Conservation (phyloP, 2,797 vertebrate genomes). For the Austrolebias charrua region DNA sequence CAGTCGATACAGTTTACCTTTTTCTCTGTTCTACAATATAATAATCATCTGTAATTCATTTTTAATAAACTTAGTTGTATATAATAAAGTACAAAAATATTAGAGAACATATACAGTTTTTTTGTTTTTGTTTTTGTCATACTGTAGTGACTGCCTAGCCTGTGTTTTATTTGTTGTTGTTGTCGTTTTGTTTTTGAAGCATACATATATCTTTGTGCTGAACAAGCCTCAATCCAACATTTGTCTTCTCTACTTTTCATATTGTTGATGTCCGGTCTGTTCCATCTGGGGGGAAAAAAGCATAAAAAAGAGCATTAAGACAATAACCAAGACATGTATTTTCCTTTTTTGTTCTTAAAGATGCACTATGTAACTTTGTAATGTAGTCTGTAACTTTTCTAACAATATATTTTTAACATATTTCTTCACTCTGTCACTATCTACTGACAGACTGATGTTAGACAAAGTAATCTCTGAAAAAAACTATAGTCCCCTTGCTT, state of each 20-base stretch:
- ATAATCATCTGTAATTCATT: constrained; percentile 87
- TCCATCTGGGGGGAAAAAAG: constrained; percentile 85
- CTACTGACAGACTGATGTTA: too few species aligned
- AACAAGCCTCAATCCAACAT: constrained; percentile 78
- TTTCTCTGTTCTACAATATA: constrained; percentile 79
- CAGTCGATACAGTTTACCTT: constrained; percentile 67
- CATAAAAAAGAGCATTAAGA: constrained; percentile 22
- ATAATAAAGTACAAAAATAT: constrained; percentile 97
- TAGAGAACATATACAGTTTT: constrained; percentile 91
- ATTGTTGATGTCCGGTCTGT: constrained; percentile 95
- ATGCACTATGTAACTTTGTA: too few species aligned
- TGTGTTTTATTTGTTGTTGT: constrained; percentile 5
- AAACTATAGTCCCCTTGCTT: too few species aligned
- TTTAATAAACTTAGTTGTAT: constrained; percentile 95
- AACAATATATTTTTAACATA: too few species aligned
- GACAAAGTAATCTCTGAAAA: too few species aligned
- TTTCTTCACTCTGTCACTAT: too few species aligned
- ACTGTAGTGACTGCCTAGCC: constrained; percentile 84
- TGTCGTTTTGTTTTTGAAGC: constrained; percentile 62
- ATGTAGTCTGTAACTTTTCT: too few species aligned
- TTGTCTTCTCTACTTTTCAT: constrained; percentile 80
- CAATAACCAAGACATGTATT: not conserved
- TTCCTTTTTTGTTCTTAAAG: too few species aligned
- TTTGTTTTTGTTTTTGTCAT: constrained; percentile 81
- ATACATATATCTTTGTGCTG: constrained; percentile 79